Base-by-base conservation (phyloP, 2,113 vertebrate genomes). In the Microcebus tavaratra region DNA sequence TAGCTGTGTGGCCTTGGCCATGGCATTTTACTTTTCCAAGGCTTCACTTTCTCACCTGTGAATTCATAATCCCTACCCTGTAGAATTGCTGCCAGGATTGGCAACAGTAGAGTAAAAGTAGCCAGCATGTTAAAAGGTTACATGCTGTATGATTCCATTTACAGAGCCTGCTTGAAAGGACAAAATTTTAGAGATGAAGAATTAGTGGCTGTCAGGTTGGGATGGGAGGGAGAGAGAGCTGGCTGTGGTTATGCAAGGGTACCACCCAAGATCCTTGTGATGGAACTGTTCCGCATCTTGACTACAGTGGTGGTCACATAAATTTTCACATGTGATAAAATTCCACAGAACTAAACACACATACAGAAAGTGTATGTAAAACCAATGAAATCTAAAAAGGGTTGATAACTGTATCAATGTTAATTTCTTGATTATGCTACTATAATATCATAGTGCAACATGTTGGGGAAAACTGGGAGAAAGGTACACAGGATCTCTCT, bases 1-100 rank as follows among this genome's bases (percentile, higher is more conserved):
- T 8, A 6, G 20, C 29, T 1, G 0, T 17, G 5, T 1, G 1
- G 59, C 36, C 59, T 1, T 3, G 29, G 18, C 5, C 39, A 29
- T 4, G 8, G 12, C 36, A 31, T 55, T 29, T 8, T 3, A 79
- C 79, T 20, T 39, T 55, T 65, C 14, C 3, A 18, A 79, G 48
- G 14, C 45, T 72, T 65, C 29, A 3, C 34, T 63, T 72, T 70
- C 55, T 81, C 18, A 10, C 45, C 55, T 29, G 31, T 3, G 42
- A 90, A 87, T 70, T 42, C 76, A 27, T 25, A 39, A 36, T 18
- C 48, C 55, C 50, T 65, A 11, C 11, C 3, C 34, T 12, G 53
- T 2, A 61, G 14, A 21, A 80, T 3, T 36, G 5, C 3, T 48
- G 36, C 31, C 42, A 65, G 50, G 63, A 65, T 13, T 31, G 21